Evolutionary conservation across 2,113 vertebrate species (phyloP).

Genomic region (Phrynosoma platyrhinos): DNA sequence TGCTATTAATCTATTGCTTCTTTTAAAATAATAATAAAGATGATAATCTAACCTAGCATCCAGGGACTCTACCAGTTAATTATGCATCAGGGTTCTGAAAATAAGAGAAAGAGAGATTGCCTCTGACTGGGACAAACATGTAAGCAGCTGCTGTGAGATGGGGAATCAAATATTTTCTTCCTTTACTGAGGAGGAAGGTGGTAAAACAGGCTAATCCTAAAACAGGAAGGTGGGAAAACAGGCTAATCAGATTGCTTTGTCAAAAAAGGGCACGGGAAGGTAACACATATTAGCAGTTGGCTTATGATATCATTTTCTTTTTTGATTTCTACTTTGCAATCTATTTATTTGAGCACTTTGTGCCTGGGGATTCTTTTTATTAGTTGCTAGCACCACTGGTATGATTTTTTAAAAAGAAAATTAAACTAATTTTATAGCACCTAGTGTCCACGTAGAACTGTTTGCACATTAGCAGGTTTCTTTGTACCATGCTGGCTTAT

Average conservation of each 20-base stretch:
- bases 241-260: conserved; percentile 20
- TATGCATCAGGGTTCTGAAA: background rate
- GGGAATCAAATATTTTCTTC: background rate
- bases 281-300: conserved; percentile 1
- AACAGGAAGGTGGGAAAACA: too few relatives aligned
- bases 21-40: too few relatives aligned
- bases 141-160: background rate
- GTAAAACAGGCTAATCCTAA: conserved; percentile 9
- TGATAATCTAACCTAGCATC: background rate
- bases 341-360: conserved; percentile 17
- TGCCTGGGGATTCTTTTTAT: conserved; percentile 8
- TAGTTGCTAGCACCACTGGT: background rate
- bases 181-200: background rate
- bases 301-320: conserved; percentile 16
- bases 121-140: background rate
- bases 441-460: background rate
- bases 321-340: background rate
- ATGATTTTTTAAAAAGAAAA: background rate
- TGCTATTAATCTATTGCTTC: background rate
- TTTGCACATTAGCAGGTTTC: background rate
- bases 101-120: background rate
- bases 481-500: background rate
- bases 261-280: conserved; percentile 2
- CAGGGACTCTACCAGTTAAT: background rate
- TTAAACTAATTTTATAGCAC: background rate